Evolutionary conservation across 2,888 invertebrate genomes (phyloP).

Genomic region (Hermaeophaga mercurialis): DNA sequence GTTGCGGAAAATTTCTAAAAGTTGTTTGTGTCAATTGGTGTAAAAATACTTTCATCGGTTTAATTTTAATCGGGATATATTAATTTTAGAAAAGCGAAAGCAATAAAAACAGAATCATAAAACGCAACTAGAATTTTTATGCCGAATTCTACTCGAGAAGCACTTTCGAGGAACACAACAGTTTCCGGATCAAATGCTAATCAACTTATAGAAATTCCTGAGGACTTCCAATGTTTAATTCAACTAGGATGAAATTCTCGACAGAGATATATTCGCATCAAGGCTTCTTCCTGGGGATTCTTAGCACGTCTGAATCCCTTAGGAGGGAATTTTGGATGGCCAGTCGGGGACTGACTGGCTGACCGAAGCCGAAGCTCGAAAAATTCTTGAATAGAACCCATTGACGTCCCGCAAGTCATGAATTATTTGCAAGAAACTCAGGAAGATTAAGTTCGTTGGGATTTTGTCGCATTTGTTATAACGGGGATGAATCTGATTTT

Average conservation of each 20-base stretch:
- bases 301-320: conserved; percentile 44
- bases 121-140: conserved; percentile 11
- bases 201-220: conserved; percentile 29
- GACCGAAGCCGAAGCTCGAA: conserved; percentile 29
- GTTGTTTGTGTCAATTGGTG: too few relatives aligned
- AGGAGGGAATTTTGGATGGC: conserved; percentile 41
- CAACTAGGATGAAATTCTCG: conserved; percentile 33
- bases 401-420: conserved; percentile 27
- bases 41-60: too few relatives aligned
- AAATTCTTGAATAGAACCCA: conserved; percentile 28
- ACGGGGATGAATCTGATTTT: not conserved
- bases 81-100: not conserved
- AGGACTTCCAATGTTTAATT: conserved; percentile 32
- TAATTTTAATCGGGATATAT: too few relatives aligned
- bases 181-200: conserved; percentile 28
- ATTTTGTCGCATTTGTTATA: conserved; percentile 9
- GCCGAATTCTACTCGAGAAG: conserved; percentile 3
- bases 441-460: conserved; percentile 12
- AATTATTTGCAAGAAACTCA: conserved; percentile 19
- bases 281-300: conserved; percentile 37
- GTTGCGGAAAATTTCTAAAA: too few relatives aligned
- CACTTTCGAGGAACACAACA: conserved; percentile 21
- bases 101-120: conserved; percentile 7
- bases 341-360: conserved; percentile 22
- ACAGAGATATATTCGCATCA: conserved; percentile 34